Percentiles rank a stretch among this genome's conserved stretches.
Conservation (phyloP, 2,113 vertebrate species). For the Hyperopisus bebe region DNA sequence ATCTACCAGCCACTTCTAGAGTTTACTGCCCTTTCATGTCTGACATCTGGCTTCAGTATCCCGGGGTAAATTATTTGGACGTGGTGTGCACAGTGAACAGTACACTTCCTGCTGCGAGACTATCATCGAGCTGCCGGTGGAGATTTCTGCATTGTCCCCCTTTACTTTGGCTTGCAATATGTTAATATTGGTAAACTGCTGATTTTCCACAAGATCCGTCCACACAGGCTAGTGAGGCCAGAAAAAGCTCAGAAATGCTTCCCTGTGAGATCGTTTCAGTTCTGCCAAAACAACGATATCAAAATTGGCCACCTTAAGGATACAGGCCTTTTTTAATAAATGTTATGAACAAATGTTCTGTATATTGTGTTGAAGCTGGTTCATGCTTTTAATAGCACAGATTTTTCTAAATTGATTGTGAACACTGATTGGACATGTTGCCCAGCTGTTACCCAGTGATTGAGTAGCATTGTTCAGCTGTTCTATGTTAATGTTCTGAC, state of each 20-base stretch:
- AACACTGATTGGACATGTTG: background rate
- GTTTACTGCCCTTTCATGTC: background rate
- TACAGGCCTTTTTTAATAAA: background rate
- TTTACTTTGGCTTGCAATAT: background rate
- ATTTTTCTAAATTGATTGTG: background rate
- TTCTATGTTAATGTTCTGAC: background rate
- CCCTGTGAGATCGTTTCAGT: background rate
- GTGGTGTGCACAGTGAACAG: background rate
- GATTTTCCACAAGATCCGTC: slow-evolving; percentile 14
- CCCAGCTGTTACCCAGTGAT: background rate
- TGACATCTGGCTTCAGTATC: background rate
- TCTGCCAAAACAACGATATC: background rate
- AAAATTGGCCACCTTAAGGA: background rate
- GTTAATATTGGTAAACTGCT: slow-evolving; percentile 9
- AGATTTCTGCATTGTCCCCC: background rate
- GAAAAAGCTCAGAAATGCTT: background rate
- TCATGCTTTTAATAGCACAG: background rate
- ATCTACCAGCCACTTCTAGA: background rate
- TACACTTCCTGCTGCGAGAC: background rate
- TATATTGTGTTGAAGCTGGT: background rate
- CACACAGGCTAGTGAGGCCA: slow-evolving; percentile 3
- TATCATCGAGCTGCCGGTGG: background rate
- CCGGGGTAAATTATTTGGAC: slow-evolving; percentile 10
- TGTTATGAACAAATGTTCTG: background rate
- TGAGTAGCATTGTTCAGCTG: background rate